Evolutionary conservation across 2,797 vertebrate species (phyloP).

Genomic region (Pterois miles): DNA sequence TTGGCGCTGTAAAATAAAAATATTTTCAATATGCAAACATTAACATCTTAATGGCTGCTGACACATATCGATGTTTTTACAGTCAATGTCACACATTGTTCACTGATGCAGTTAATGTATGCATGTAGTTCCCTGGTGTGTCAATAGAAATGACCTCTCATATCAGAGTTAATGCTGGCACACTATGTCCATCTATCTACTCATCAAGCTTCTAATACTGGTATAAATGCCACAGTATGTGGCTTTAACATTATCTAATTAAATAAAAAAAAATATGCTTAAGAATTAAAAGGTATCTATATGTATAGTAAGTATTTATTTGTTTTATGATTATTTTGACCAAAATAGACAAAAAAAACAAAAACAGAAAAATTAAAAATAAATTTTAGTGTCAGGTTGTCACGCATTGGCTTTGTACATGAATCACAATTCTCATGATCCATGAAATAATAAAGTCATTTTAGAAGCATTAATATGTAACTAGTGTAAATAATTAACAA

Average conservation of each 20-base stretch:
- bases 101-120: conserved; percentile 55
- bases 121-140: conserved; percentile 38
- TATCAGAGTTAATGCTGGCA: conserved; percentile 36
- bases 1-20: conserved; percentile 11
- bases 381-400: conserved; percentile 3
- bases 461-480: conserved; percentile 30
- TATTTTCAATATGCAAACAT: conserved; percentile 26
- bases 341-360: not conserved
- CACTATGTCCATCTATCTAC: conserved; percentile 23
- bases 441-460: conserved; percentile 30
- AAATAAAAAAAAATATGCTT: not conserved
- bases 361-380: not conserved
- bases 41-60: conserved; percentile 26
- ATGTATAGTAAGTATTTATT: not conserved
- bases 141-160: conserved; percentile 50
- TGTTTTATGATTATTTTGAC: not conserved
- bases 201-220: conserved; percentile 21
- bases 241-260: not conserved
- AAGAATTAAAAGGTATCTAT: not conserved
- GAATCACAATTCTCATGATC: conserved; percentile 9
- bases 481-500: conserved; percentile 32
- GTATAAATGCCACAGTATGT: conserved; percentile 10
- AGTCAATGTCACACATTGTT: conserved; percentile 43
- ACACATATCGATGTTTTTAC: conserved; percentile 52
- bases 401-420: not conserved